A percentile compares a stretch with the other conserved stretches of the same genome.
phyloP scores from a whole-genome alignment of 2,113 vertebrate genomes.

The Lampris incognitus region DNA sequence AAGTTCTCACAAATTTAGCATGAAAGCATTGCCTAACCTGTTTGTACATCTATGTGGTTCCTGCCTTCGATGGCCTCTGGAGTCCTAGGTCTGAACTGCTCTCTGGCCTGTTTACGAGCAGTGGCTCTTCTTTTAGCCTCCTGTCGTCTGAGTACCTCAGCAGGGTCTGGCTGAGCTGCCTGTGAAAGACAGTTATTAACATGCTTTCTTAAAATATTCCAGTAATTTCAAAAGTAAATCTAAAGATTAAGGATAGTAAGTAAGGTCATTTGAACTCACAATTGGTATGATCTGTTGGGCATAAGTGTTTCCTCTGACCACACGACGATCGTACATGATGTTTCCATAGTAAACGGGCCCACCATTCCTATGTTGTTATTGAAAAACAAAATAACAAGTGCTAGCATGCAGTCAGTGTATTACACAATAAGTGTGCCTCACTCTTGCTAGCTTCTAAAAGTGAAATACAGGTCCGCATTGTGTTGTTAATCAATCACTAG shows the following conservation, averaged over 20 bases:
- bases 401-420: neutral
- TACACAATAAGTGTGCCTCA: neutral
- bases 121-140: constrained; percentile 75
- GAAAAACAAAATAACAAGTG: constrained; percentile 6
- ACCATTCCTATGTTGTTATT: constrained; percentile 75
- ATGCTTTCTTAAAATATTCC: neutral
- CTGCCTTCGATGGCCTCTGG: constrained; percentile 86
- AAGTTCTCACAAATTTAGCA: no score
- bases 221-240: neutral
- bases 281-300: constrained; percentile 70
- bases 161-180: constrained; percentile 70
- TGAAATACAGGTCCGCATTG: no score
- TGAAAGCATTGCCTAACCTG: constrained; percentile 79
- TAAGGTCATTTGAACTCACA: constrained; percentile 46
- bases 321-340: constrained; percentile 91
- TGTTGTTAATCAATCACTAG: neutral
- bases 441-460: neutral
- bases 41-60: constrained; percentile 88
- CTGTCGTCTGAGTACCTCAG: constrained; percentile 80
- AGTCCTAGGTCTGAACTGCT: constrained; percentile 70
- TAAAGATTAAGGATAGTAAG: neutral
- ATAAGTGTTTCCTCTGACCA: constrained; percentile 91
- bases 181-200: constrained; percentile 47
- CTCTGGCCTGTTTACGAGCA: constrained; percentile 72
- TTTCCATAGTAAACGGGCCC: constrained; percentile 78